Conservation (phyloP, 1,140 invertebrate species). For the Leptinotarsa texana region DNA sequence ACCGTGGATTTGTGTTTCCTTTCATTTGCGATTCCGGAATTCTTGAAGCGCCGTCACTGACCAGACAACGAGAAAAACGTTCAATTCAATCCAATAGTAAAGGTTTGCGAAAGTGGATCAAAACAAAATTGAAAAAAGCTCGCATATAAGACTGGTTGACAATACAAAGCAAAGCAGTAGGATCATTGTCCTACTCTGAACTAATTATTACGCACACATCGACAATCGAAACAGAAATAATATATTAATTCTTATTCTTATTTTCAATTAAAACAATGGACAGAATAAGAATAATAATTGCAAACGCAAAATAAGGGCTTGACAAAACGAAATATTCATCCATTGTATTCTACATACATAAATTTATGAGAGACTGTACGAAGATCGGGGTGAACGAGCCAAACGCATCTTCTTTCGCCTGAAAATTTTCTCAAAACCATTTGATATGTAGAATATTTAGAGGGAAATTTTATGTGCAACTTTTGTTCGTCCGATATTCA, state of each 20-base stretch:
- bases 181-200: slow-evolving; percentile 29
- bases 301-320: slow-evolving; percentile 28
- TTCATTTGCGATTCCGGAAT: too few relatives aligned
- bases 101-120: slow-evolving; percentile 12
- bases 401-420: too few relatives aligned
- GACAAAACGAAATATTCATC: slow-evolving; percentile 29
- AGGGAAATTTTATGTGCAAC: too few relatives aligned
- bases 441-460: too few relatives aligned
- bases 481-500: too few relatives aligned
- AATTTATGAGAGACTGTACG: slow-evolving; percentile 26
- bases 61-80: not conserved
- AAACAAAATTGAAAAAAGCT: slow-evolving; percentile 8
- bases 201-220: slow-evolving; percentile 32
- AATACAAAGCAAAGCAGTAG: slow-evolving; percentile 20
- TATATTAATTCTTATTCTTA: slow-evolving; percentile 34
- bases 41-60: too few relatives aligned
- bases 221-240: slow-evolving; percentile 32
- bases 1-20: too few relatives aligned
- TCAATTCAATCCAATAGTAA: not conserved
- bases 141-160: slow-evolving; percentile 13
- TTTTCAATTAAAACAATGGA: slow-evolving; percentile 33
- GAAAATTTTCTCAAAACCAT: too few relatives aligned
- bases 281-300: slow-evolving; percentile 32
- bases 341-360: slow-evolving; percentile 30
- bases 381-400: slow-evolving; percentile 10